Percentiles rank a stretch among this genome's conserved stretches.
These are phyloP conservation scores for Pristionchus fissidentatus DNA, from an alignment of 2,888 invertebrate genomes.

Conservation along the genomic window DNA sequence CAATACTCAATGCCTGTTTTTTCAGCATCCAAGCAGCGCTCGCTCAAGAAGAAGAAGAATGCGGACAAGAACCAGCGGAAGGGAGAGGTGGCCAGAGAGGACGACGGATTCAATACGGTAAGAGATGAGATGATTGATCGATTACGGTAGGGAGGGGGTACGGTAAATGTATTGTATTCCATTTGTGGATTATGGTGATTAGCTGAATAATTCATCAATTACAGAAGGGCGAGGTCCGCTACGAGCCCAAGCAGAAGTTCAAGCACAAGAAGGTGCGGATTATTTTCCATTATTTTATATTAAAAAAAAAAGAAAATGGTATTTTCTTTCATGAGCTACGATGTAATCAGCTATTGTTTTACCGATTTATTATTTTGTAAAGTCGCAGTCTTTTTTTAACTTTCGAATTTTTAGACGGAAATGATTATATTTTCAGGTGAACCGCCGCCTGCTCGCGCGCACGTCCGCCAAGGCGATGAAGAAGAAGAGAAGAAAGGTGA, in stretches of 20 bases:
- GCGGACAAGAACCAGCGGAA: conserved; percentile 59
- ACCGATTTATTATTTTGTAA: not conserved
- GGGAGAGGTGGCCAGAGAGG: conserved; percentile 53
- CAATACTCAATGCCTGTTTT: not conserved
- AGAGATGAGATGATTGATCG: not conserved
- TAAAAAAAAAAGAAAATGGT: not conserved
- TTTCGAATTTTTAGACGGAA: no score
- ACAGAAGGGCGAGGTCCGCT: conserved; percentile 40
- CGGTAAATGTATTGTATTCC: not conserved
- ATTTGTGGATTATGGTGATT: no score
- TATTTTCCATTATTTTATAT: not conserved
- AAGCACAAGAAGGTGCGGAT: conserved; percentile 41
- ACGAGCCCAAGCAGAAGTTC: conserved; percentile 44
- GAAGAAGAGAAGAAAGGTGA: conserved; percentile 62
- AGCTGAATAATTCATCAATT: no score
- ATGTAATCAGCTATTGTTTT: no score
- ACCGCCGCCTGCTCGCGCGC: conserved; percentile 58
- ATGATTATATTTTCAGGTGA: conserved; percentile 42
- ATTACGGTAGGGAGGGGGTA: not conserved
- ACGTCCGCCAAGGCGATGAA: conserved; percentile 58
- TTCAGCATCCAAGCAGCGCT: conserved; percentile 46
- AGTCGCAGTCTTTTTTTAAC: conserved; percentile 25
- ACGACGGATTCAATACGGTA: conserved; percentile 65
- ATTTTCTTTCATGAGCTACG: no score
- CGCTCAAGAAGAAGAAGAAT: conserved; percentile 60